Conservation (phyloP, 2,113 vertebrate genomes). For the Cyprinus carpio region DNA sequence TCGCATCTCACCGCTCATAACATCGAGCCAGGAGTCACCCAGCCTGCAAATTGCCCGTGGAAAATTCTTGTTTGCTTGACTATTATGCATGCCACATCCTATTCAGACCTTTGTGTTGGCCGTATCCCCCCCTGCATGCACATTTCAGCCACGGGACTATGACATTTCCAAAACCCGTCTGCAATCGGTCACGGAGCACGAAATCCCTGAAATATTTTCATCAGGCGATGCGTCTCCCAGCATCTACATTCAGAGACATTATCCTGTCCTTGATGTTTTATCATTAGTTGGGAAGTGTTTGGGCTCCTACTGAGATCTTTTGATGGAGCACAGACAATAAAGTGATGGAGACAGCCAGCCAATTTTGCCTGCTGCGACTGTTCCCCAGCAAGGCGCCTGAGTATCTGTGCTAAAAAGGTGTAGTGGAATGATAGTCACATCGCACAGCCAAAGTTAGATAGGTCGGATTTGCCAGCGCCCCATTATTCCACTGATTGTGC, state of each 20-base stretch:
- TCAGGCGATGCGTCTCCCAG: slow-evolving; percentile 61
- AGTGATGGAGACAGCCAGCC: slow-evolving; percentile 75
- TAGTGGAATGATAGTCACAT: slow-evolving; percentile 40
- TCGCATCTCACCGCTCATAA: slow-evolving; percentile 73
- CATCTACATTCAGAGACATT: slow-evolving; percentile 65
- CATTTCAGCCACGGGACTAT: slow-evolving; percentile 73
- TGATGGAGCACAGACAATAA: slow-evolving; percentile 81
- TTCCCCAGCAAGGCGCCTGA: slow-evolving; percentile 72
- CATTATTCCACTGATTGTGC: slow-evolving; percentile 23
- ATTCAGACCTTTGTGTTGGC: slow-evolving; percentile 75
- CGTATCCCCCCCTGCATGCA: slow-evolving; percentile 74
- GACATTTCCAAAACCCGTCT: slow-evolving; percentile 78
- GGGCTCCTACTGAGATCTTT: slow-evolving; percentile 78
- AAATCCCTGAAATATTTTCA: slow-evolving; percentile 72
- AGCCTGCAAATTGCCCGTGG: slow-evolving; percentile 77
- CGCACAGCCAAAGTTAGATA: slow-evolving; percentile 28
- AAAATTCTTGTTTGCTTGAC: slow-evolving; percentile 77
- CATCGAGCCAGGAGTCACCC: slow-evolving; percentile 71
- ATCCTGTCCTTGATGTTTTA: slow-evolving; percentile 79
- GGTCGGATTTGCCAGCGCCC: slow-evolving; percentile 16
- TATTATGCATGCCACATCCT: slow-evolving; percentile 80
- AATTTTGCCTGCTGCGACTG: slow-evolving; percentile 76
- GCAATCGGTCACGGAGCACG: slow-evolving; percentile 69
- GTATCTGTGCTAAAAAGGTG: slow-evolving; percentile 64
- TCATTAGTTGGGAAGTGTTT: slow-evolving; percentile 80